Evolutionary conservation across 2,888 invertebrate species (phyloP).

Genomic region (Acronicta alni): DNA sequence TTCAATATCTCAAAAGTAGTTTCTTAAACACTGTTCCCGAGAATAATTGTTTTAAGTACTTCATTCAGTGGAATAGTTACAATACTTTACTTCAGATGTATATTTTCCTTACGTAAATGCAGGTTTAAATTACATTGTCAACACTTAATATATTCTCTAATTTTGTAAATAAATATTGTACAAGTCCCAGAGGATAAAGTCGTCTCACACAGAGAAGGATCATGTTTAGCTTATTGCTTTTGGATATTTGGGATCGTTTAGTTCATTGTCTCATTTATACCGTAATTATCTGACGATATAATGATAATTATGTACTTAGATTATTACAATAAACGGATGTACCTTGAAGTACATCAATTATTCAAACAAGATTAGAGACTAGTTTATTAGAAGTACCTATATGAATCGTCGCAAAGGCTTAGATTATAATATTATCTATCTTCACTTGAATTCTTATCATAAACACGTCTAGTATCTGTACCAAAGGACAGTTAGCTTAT

Average conservation of each 20-base stretch:
- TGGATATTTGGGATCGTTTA: too few species aligned
- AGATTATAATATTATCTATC: too few species aligned
- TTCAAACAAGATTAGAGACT: conserved; percentile 9
- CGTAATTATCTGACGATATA: too few species aligned
- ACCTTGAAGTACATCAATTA: conserved; percentile 20
- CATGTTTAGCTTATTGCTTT: too few species aligned
- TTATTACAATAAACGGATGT: conserved; percentile 3
- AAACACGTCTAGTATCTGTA: too few species aligned
- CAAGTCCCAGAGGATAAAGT: background rate
- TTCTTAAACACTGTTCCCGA: conserved; percentile 33
- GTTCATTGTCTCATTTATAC: too few species aligned
- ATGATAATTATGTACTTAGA: too few species aligned
- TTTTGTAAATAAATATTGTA: too few species aligned
- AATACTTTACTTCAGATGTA: conserved; percentile 5
- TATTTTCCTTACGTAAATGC: conserved; percentile 12
- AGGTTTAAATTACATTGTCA: conserved; percentile 15
- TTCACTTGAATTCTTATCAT: too few species aligned
- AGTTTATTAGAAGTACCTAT: too few species aligned
- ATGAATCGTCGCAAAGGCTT: too few species aligned
- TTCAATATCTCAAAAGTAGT: conserved; percentile 60
- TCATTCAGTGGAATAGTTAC: conserved; percentile 2
- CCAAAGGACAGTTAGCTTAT: too few species aligned
- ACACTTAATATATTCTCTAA: background rate
- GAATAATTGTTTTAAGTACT: conserved; percentile 18
- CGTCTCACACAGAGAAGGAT: background rate